phyloP scores from a whole-genome alignment of 1,140 invertebrate genomes.

The Hirudo medicinalis region DNA sequence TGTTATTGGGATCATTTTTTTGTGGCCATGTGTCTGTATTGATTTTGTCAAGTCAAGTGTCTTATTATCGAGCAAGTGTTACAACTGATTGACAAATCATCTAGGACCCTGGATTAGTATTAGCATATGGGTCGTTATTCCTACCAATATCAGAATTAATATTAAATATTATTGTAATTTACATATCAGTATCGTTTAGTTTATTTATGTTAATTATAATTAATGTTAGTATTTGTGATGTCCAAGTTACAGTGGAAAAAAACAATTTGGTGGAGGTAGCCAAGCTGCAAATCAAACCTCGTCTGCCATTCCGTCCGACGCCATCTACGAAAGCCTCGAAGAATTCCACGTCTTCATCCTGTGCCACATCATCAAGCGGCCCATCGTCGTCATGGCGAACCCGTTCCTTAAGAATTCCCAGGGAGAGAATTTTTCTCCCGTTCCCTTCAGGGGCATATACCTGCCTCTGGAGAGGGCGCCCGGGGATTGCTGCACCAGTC shows the following conservation, averaged over 20 bases:
- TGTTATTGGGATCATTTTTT: too few species aligned
- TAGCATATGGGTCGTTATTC: too few species aligned
- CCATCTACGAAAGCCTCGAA: constrained; percentile 64
- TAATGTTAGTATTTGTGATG: background rate
- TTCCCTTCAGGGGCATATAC: constrained; percentile 79
- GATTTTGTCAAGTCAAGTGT: too few species aligned
- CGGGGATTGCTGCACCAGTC: constrained; percentile 48
- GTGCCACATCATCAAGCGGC: constrained; percentile 66
- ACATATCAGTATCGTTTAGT: too few species aligned
- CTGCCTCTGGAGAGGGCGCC: constrained; percentile 61
- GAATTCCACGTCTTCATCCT: constrained; percentile 77
- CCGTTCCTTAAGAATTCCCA: constrained; percentile 50
- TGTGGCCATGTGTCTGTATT: too few species aligned
- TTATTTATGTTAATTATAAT: too few species aligned
- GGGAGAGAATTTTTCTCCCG: constrained; percentile 74
- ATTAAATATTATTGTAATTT: too few species aligned
- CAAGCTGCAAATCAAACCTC: background rate
- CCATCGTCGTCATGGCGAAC: constrained; percentile 78
- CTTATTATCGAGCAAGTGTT: too few species aligned
- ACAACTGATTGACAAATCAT: too few species aligned
- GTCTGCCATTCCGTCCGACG: background rate
- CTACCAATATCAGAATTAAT: too few species aligned
- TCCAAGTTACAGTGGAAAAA: background rate
- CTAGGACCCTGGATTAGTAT: too few species aligned
- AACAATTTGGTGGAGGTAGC: background rate